Evolutionary conservation across 2,797 vertebrate genomes (phyloP).

Genomic region (Acanthurus leucopareius): DNA sequence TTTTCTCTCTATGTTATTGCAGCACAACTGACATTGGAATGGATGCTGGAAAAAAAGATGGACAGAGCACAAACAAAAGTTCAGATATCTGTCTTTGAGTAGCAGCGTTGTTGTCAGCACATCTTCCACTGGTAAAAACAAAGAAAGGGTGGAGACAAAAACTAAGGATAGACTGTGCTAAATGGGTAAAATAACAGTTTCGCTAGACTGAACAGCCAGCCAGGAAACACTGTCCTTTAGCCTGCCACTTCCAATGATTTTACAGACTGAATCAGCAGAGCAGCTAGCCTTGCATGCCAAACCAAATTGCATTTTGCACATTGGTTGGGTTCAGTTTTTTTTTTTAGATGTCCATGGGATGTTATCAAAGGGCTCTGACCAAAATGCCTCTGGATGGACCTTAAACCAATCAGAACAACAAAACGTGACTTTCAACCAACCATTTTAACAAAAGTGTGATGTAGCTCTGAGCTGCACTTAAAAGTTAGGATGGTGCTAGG

Average conservation of each 20-base stretch:
- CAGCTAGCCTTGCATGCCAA: too few relatives aligned
- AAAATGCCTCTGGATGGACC: too few relatives aligned
- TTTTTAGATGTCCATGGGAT: too few relatives aligned
- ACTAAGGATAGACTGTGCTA: not conserved
- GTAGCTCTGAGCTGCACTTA: too few relatives aligned
- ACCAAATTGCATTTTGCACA: too few relatives aligned
- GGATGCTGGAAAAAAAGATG: not conserved
- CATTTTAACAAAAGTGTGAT: too few relatives aligned
- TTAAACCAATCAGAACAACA: too few relatives aligned
- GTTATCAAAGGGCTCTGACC: too few relatives aligned
- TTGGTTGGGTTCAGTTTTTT: too few relatives aligned
- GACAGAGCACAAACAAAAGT: not conserved
- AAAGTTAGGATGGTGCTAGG: too few relatives aligned
- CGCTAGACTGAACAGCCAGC: slow-evolving; percentile 4
- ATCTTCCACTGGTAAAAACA: not conserved
- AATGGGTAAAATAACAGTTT: not conserved
- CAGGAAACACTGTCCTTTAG: not conserved
- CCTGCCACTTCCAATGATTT: not conserved
- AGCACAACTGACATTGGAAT: not conserved
- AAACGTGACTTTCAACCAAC: too few relatives aligned
- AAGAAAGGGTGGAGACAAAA: not conserved
- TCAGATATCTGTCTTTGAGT: not conserved
- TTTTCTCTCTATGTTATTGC: not conserved
- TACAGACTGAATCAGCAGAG: not conserved
- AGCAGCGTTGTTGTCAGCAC: not conserved